Conservation (phyloP, 2,113 vertebrate genomes). For the Tonatia bakeri region DNA sequence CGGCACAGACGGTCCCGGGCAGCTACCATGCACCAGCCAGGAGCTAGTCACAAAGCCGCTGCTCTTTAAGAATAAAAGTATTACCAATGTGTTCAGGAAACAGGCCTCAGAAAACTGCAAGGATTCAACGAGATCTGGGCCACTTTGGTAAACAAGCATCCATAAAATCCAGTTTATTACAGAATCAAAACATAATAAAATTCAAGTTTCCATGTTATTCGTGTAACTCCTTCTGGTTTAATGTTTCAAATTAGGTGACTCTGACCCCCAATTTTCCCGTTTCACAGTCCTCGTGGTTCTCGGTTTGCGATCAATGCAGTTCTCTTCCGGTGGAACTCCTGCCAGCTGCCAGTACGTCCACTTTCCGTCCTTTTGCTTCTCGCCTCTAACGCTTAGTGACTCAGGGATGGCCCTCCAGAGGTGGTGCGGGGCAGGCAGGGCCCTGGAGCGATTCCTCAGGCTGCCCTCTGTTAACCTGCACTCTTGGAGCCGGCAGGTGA, state of each 20-base stretch:
- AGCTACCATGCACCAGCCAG: accelerated
- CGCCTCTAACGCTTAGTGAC: neutral
- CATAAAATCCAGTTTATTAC: neutral
- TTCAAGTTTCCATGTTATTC: neutral
- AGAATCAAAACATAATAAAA: neutral
- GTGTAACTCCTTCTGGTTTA: accelerated
- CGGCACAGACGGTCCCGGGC: neutral
- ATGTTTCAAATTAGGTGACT: neutral
- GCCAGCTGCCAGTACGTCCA: neutral
- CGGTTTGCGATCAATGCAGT: neutral
- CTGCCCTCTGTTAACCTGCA: neutral
- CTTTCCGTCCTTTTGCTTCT: neutral
- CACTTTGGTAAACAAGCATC: neutral
- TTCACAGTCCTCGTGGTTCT: neutral
- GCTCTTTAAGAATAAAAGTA: neutral
- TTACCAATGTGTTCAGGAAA: neutral
- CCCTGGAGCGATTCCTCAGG: accelerated
- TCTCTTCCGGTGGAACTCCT: accelerated
- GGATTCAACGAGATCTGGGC: neutral
- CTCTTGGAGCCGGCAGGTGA: accelerated
- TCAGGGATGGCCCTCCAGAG: neutral
- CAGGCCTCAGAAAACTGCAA: neutral
- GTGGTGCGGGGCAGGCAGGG: accelerated
- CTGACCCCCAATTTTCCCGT: neutral
- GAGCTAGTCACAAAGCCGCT: neutral